phyloP scores from a whole-genome alignment of 2,113 vertebrate genomes.

The Neodon shergylaensis region DNA sequence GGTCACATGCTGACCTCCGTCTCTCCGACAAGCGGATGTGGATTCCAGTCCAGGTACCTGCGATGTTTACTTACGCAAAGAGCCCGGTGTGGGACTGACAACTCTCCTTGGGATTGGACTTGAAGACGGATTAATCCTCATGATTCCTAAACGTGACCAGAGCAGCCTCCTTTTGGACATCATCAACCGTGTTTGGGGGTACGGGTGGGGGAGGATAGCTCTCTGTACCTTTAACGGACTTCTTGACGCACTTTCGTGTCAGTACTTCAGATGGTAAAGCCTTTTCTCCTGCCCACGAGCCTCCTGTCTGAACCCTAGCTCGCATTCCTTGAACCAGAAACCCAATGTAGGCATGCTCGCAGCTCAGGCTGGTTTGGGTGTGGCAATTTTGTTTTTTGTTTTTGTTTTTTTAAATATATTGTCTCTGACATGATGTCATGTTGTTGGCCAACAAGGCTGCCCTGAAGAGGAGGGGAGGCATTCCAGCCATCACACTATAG shows the following conservation, averaged over 20 bases:
- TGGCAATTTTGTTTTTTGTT: constrained; percentile 56
- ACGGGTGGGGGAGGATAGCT: constrained; percentile 4
- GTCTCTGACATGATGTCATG: constrained; percentile 60
- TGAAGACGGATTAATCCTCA: constrained; percentile 59
- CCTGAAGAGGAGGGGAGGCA: constrained; percentile 63
- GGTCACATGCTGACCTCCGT: constrained; percentile 63
- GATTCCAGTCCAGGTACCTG: constrained; percentile 72
- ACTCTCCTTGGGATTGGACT: constrained; percentile 67
- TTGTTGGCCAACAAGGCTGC: constrained; percentile 65
- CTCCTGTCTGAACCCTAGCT: constrained; percentile 72
- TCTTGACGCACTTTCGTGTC: constrained; percentile 82
- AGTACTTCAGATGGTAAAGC: constrained; percentile 81
- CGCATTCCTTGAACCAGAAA: constrained; percentile 87
- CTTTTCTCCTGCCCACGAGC: constrained; percentile 80
- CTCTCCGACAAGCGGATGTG: constrained; percentile 72
- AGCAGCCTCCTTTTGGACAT: constrained; percentile 76
- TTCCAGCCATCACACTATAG: constrained; percentile 51
- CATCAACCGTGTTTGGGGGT: constrained; percentile 75
- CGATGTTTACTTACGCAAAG: constrained; percentile 74
- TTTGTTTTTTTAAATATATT: constrained; percentile 1
- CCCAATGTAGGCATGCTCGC: constrained; percentile 74
- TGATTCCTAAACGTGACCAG: constrained; percentile 73
- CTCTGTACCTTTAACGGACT: constrained; percentile 81
- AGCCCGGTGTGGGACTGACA: constrained; percentile 73
- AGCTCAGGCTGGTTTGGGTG: constrained; percentile 69